Evolutionary conservation across 2,113 vertebrate genomes (phyloP), one percentile per base, ranked within the genome.

Genomic region (Cynoglossus semilaevis): DNA sequence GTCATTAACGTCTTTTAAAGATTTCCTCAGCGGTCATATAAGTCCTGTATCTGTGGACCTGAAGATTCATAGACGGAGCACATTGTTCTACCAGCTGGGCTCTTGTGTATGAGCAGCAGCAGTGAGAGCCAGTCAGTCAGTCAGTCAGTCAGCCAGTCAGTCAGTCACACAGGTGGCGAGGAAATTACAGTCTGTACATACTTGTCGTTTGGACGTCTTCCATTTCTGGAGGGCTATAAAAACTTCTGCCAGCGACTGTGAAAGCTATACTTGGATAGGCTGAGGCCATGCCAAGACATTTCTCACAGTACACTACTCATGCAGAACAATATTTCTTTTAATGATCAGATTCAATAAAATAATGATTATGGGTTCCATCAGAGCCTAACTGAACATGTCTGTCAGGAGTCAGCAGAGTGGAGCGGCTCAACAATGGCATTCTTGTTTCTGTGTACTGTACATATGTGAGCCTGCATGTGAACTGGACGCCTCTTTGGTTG

Each of bases 121-220:
- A 13, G 14, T 29, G n/a, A n/a, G 35, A 53, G 53, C 64, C 15
- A 50, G 22, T 29, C 1, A 65, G 51, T 57, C 60, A 72, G 74
- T 82, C 75, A 67, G 14, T 29, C 37, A 53, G 14, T 29, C 37
- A 53, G 53, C 64, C 15, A 50, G 22, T 29, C 1, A 65, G 51
- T 57, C 60, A 72, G 74, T 82, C 75, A 67, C 79, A 85, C 82
- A 87, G 87, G 84, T 88, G 85, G 84, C 81, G 74, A 81, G 72
- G 63, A 86, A 84, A 86, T 87, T 85, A 84, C 66, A 79, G 76
- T 8, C 65, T 69, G 50, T 49, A 69, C 76, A 81, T 68, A 77
- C 73, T 74, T 74, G 65, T 65, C 74, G 52, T 77, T 73, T 82
- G 83, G 82, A 85, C 13, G 44, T 58, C 65, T 61, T 79, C 86